A percentile compares a stretch with the other conserved stretches of the same genome.
Evolutionary conservation across 2,113 vertebrate genomes (phyloP).

Genomic region (Dicentrarchus labrax): DNA sequence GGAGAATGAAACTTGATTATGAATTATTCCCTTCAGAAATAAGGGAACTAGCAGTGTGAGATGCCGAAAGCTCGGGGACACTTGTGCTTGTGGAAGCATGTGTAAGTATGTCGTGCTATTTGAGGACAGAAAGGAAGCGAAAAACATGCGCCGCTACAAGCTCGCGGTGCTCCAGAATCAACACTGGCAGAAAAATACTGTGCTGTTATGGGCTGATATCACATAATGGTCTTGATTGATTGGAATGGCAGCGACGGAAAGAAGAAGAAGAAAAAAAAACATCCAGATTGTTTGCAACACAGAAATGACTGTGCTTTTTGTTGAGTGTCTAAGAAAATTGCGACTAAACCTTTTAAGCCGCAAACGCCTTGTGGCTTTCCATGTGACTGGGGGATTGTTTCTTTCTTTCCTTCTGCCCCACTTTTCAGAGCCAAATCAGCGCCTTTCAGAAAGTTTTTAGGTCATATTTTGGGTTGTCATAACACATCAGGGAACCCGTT

Average conservation of each 20-base stretch:
- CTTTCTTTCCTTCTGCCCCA: constrained; percentile 32
- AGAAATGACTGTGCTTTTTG: neutral
- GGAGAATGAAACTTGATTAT: constrained; percentile 47
- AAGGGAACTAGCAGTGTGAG: constrained; percentile 18
- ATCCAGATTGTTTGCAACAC: constrained; percentile 9
- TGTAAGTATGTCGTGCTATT: constrained; percentile 61
- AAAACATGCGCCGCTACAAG: neutral
- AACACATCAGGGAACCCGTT: constrained; percentile 24
- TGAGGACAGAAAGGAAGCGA: constrained; percentile 30
- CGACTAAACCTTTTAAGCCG: constrained; percentile 10
- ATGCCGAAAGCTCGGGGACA: constrained; percentile 22
- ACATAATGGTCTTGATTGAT: constrained; percentile 22
- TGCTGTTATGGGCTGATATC: neutral
- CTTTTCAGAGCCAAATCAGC: constrained; percentile 49
- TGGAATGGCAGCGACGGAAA: neutral
- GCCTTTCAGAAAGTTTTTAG: constrained; percentile 45
- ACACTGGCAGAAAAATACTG: neutral
- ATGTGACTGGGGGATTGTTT: constrained; percentile 24
- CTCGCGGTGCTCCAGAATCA: too few relatives aligned
- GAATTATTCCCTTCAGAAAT: constrained; percentile 70
- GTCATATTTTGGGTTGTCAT: constrained; percentile 23
- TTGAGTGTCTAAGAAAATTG: constrained; percentile 18
- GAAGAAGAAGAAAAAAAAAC: neutral
- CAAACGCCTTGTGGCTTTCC: constrained; percentile 23
- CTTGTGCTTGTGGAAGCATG: constrained; percentile 15